Evolutionary conservation across 2,888 invertebrate species (phyloP).

Genomic region (Brenthis hecate): DNA sequence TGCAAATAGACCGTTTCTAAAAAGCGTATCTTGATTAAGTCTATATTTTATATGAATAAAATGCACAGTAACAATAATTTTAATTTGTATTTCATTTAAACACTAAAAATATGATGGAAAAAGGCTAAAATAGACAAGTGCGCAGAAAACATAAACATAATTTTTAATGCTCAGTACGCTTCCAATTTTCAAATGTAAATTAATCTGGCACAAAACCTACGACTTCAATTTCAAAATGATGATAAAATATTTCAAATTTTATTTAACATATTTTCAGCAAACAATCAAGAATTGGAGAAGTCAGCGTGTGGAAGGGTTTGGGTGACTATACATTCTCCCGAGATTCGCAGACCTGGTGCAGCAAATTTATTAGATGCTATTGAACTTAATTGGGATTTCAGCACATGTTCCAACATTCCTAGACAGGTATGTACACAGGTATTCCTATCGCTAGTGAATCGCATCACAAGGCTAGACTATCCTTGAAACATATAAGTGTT

Average conservation of each 20-base stretch:
- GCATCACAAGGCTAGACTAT: not conserved
- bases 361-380: conserved; percentile 61
- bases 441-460: not conserved
- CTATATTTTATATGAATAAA: too few relatives aligned
- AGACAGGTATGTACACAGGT: conserved; percentile 55
- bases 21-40: not conserved
- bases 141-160: too few relatives aligned
- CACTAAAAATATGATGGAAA: too few relatives aligned
- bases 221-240: not conserved
- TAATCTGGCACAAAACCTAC: not conserved
- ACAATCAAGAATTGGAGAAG: conserved; percentile 60
- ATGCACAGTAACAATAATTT: too few relatives aligned
- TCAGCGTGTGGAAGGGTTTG: conserved; percentile 74
- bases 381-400: conserved; percentile 79
- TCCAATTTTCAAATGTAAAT: too few relatives aligned
- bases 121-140: too few relatives aligned
- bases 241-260: not conserved
- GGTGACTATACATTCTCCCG: conserved; percentile 73
- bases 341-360: conserved; percentile 48
- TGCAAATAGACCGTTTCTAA: not conserved
- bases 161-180: too few relatives aligned
- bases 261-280: conserved; percentile 43
- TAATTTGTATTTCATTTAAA: too few relatives aligned
- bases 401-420: conserved; percentile 61
- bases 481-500: too few relatives aligned